These are phyloP conservation scores for Lycocerus yunnanus DNA, from an alignment of 2,888 invertebrate species.

Conservation along the genomic window DNA sequence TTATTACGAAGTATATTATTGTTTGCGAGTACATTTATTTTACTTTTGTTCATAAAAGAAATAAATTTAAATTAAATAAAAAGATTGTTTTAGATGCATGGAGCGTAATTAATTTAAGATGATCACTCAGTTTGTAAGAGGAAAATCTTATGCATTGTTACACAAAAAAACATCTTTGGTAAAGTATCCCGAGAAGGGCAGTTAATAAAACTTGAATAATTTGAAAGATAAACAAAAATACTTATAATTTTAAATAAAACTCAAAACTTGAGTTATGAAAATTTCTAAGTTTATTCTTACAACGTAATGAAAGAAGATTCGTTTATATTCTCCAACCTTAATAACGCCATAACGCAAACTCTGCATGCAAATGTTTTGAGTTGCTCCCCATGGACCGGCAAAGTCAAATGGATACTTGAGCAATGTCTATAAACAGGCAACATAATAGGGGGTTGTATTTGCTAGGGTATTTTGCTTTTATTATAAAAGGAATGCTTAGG, in stretches of 20 bases:
- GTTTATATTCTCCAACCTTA: conserved; percentile 30
- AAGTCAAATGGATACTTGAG: conserved; percentile 31
- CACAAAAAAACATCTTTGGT: neutral
- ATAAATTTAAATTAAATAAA: neutral
- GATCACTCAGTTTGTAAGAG: neutral
- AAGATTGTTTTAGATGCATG: neutral
- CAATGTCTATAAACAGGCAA: conserved; percentile 30
- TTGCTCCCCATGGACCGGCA: conserved; percentile 25
- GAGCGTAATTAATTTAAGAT: neutral
- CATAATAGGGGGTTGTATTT: conserved; percentile 25
- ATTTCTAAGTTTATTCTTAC: conserved; percentile 27
- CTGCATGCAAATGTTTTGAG: conserved; percentile 31
- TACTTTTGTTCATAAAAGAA: neutral
- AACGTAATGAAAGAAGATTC: conserved; percentile 31
- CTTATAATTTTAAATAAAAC: conserved; percentile 2
- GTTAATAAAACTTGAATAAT: neutral
- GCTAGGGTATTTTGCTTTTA: conserved; percentile 22
- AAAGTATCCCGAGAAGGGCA: neutral
- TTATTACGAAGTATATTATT: conserved; percentile 16
- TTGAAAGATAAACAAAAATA: neutral
- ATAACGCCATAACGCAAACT: conserved; percentile 31
- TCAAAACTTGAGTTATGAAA: conserved; percentile 20
- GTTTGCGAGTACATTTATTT: conserved; percentile 13
- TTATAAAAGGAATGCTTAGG: conserved; percentile 10
- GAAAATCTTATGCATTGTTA: neutral